phyloP scores from a whole-genome alignment of 1,140 invertebrate species.

The Tetragonula clypearis region DNA sequence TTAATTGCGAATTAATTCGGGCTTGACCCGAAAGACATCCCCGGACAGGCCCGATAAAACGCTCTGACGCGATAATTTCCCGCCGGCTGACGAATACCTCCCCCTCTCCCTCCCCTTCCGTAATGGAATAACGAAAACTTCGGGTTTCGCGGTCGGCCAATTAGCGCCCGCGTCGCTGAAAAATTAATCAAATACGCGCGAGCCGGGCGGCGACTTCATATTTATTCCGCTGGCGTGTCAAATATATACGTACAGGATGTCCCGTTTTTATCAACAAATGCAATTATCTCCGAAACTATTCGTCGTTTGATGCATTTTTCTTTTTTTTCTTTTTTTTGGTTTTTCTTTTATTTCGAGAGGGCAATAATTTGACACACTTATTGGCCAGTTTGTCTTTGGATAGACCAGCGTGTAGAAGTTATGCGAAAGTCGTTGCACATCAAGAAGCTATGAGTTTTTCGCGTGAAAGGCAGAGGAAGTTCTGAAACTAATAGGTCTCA shows the following conservation, averaged over 20 bases:
- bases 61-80: constrained; percentile 13
- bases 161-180: constrained; percentile 27
- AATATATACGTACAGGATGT: background rate
- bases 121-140: constrained; percentile 46
- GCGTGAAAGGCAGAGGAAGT: too few relatives aligned
- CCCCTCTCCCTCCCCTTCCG: background rate
- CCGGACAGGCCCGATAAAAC: constrained; percentile 25
- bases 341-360: background rate
- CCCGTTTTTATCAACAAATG: too few relatives aligned
- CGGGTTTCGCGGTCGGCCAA: constrained; percentile 11
- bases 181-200: constrained; percentile 37
- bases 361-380: too few relatives aligned
- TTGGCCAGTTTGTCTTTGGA: too few relatives aligned
- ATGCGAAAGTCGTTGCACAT: too few relatives aligned
- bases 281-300: too few relatives aligned
- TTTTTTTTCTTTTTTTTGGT: too few relatives aligned
- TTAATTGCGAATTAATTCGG: constrained; percentile 46
- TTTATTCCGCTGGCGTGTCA: background rate
- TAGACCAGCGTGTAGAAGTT: too few relatives aligned
- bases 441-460: too few relatives aligned
- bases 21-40: constrained; percentile 30
- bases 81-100: background rate
- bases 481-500: too few relatives aligned
- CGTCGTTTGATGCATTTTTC: too few relatives aligned
- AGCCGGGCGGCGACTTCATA: background rate